Base-by-base conservation (phyloP, 2,888 invertebrate genomes). In the Parelbella ahira region DNA sequence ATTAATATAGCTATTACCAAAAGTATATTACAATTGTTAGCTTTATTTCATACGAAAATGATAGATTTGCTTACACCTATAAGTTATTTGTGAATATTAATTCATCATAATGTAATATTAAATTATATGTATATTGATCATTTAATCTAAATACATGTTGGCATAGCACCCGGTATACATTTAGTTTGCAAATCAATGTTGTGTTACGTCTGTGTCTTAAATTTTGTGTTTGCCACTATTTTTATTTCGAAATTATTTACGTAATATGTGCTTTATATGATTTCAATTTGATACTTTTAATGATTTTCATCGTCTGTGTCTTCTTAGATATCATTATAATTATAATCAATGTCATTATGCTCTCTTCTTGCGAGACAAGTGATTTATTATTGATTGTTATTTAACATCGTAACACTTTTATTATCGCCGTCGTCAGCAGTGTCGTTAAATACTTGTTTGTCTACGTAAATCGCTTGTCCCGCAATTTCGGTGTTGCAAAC, bases 401-500 rank as follows among this genome's bases (percentile, higher is more conserved):
- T n/a, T n/a, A n/a, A n/a, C n/a, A n/a, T n/a, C n/a, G n/a, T n/a
- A n/a, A n/a, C n/a, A n/a, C n/a, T n/a, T n/a, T n/a, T n/a, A n/a
- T n/a, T n/a, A n/a, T n/a, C n/a, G n/a, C n/a, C n/a, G n/a, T n/a
- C n/a, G n/a, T n/a, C n/a, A n/a, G n/a, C n/a, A 23, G 8, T 23
- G 20, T 12, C 6, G 3, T 24, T 6, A 37, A 1, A 12, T 29
- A 13, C 8, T 9, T 29, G 2, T 19, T 18, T 43, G 5, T 33
- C 1, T 3, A 10, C 3, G 5, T 57, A 74, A 71, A 77, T 62
- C 57, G 74, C 71, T 78, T 63, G 66, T 74, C 63, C 46, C 62
- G 73, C 72, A 60, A 63, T 60, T 75, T 86, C 84, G 83, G 87
- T 87, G 86, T 87, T 87, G 87, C 87, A 87, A 87, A 87, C 77